Percentiles rank a stretch among this genome's conserved stretches.
phyloP scores from a whole-genome alignment of 2,888 invertebrate genomes.

The Invenusta paracnida region DNA sequence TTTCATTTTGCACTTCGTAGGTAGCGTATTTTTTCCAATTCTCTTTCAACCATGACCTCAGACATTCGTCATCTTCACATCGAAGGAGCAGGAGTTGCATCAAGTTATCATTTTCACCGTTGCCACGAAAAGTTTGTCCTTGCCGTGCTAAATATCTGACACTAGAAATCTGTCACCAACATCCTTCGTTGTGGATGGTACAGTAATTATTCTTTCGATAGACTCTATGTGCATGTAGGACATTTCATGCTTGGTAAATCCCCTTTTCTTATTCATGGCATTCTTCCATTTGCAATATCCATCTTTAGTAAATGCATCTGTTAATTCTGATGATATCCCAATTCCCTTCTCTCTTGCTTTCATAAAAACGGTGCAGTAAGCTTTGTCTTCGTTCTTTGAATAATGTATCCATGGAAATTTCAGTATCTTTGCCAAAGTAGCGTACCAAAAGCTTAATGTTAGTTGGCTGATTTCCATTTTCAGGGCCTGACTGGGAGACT shows the following conservation, averaged over 20 bases:
- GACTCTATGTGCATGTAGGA: background rate
- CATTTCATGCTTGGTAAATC: background rate
- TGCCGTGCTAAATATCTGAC: background rate
- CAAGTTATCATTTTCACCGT: background rate
- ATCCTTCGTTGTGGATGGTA: background rate
- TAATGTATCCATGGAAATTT: too few species aligned
- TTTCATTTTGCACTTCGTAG: background rate
- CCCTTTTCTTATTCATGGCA: background rate
- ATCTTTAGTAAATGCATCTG: background rate
- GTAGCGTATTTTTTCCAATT: background rate
- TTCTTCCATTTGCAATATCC: background rate
- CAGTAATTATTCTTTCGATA: background rate
- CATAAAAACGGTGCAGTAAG: too few species aligned
- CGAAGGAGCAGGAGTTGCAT: background rate
- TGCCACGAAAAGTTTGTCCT: background rate
- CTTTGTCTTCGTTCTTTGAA: too few species aligned
- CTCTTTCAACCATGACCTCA: background rate
- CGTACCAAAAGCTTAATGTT: too few species aligned
- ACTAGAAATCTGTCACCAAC: background rate
- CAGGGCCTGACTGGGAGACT: too few species aligned
- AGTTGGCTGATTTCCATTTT: too few species aligned
- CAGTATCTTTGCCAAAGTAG: too few species aligned
- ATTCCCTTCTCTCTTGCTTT: too few species aligned
- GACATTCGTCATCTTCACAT: background rate
- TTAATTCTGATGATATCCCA: background rate